Evolutionary conservation across 2,888 invertebrate genomes (phyloP).

Genomic region (Cosmia trapezina): DNA sequence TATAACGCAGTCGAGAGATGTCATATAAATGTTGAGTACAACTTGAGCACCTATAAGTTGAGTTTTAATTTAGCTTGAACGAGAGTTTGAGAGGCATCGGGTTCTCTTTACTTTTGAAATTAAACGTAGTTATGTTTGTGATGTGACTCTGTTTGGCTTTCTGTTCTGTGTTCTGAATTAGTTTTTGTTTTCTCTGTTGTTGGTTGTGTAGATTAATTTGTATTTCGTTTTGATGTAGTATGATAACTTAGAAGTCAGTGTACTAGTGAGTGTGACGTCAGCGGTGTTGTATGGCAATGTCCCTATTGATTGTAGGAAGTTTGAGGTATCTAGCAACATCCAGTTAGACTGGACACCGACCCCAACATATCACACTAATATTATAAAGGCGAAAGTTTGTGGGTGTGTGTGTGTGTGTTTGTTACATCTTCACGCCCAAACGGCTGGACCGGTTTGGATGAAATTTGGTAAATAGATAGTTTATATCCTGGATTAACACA

Average conservation of each 20-base stretch:
- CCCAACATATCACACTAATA: too few relatives aligned
- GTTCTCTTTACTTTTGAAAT: conserved; percentile 67
- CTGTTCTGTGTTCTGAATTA: conserved; percentile 54
- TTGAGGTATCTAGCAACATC: neutral
- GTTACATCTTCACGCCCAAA: too few relatives aligned
- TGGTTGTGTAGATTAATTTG: conserved; percentile 9
- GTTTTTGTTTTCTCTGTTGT: conserved; percentile 49
- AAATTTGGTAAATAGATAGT: too few relatives aligned
- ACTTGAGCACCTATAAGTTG: conserved; percentile 48
- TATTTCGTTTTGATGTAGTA: neutral
- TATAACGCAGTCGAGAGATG: conserved; percentile 55
- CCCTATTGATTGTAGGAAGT: neutral
- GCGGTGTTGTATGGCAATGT: neutral
- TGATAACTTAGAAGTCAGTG: neutral
- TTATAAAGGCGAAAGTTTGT: too few relatives aligned
- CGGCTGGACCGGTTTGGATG: too few relatives aligned
- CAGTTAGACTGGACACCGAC: neutral
- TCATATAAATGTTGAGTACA: conserved; percentile 63
- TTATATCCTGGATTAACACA: too few relatives aligned
- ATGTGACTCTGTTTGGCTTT: conserved; percentile 63
- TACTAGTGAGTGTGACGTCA: too few relatives aligned
- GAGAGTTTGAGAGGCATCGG: conserved; percentile 69
- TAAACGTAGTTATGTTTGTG: conserved; percentile 69
- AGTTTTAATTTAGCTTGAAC: conserved; percentile 71
- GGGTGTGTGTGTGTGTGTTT: too few relatives aligned